Conservation (phyloP, 2,888 invertebrate genomes). For the Sesia bembeciformis region DNA sequence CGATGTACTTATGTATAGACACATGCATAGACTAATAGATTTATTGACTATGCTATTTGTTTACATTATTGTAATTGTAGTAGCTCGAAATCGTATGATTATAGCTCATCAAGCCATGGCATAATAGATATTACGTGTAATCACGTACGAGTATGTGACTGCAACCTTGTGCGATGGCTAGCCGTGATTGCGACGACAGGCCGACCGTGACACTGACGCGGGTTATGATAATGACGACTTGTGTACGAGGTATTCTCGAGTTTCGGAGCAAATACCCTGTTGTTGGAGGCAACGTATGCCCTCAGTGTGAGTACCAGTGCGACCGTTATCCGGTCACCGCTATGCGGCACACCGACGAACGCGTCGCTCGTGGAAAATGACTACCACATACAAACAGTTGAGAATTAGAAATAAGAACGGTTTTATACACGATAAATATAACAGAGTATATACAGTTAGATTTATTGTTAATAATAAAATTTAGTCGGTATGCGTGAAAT, state of each 20-base stretch:
- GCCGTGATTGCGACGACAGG: slow-evolving; percentile 43
- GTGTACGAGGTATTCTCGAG: slow-evolving; percentile 21
- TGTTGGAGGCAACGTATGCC: slow-evolving; percentile 30
- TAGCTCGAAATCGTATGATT: no score
- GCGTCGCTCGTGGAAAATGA: slow-evolving; percentile 30
- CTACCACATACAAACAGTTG: slow-evolving; percentile 37
- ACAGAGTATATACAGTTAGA: slow-evolving; percentile 8
- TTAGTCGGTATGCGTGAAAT: not conserved
- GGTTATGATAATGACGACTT: slow-evolving; percentile 54
- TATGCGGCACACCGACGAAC: slow-evolving; percentile 29
- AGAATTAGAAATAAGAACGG: slow-evolving; percentile 20
- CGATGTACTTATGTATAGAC: no score
- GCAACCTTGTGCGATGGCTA: slow-evolving; percentile 60
- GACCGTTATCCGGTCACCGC: slow-evolving; percentile 69
- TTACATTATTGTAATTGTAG: no score
- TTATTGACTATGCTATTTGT: no score
- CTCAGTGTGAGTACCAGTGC: slow-evolving; percentile 46
- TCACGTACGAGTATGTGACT: slow-evolving; percentile 45
- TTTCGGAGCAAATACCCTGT: slow-evolving; percentile 33
- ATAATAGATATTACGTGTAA: slow-evolving; percentile 51
- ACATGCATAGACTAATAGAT: no score
- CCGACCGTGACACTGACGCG: slow-evolving; percentile 65
- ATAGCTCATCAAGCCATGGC: slow-evolving; percentile 18
- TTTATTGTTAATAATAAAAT: slow-evolving; percentile 3
- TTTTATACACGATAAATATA: slow-evolving; percentile 7